phyloP scores from a whole-genome alignment of 2,888 invertebrate species.

The Hydrotaea diabolus region DNA sequence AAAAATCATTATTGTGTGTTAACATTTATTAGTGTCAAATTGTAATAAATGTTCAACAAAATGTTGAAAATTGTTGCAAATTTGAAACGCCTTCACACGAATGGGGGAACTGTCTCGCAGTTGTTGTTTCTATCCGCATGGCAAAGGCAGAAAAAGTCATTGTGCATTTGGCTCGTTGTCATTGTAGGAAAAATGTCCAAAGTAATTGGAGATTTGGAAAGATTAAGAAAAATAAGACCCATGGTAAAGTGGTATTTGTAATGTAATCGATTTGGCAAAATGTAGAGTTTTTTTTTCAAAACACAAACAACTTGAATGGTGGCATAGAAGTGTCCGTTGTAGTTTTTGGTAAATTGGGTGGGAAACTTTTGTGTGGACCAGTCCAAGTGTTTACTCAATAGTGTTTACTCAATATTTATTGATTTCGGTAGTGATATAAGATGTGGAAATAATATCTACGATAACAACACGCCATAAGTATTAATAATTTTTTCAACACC shows the following conservation, averaged over 20 bases:
- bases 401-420: background rate
- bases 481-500: conserved; percentile 16
- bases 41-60: conserved; percentile 42
- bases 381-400: background rate
- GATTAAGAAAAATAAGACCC: background rate
- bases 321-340: background rate
- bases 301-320: conserved; percentile 13
- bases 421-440: background rate
- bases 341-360: conserved; percentile 24
- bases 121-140: background rate
- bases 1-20: conserved; percentile 40
- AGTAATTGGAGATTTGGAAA: conserved; percentile 35
- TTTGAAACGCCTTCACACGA: conserved; percentile 36
- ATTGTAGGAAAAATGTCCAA: conserved; percentile 23
- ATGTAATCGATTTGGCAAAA: conserved; percentile 30
- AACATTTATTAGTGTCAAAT: conserved; percentile 41
- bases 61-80: conserved; percentile 35
- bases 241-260: conserved; percentile 16
- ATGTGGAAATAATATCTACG: background rate
- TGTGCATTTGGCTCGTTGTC: conserved; percentile 27
- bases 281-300: background rate
- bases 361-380: conserved; percentile 9
- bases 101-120: too few relatives aligned
- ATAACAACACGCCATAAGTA: background rate
- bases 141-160: conserved; percentile 30